Percentiles rank a stretch among this genome's conserved stretches.
phyloP scores from a whole-genome alignment of 2,888 invertebrate species.

The Lacanobia oleracea region DNA sequence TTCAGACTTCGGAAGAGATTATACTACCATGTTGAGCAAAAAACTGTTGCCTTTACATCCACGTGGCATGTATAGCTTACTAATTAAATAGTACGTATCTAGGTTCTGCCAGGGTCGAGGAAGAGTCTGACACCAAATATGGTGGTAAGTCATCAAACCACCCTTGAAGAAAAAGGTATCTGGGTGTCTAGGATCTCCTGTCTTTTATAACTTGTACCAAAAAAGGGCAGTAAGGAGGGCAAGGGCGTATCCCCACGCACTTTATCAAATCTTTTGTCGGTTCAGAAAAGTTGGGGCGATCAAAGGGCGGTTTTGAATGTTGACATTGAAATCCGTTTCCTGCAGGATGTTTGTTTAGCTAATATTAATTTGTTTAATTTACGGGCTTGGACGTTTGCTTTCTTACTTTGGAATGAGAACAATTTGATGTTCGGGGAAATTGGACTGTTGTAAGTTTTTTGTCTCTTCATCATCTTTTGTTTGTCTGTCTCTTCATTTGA shows the following conservation, averaged over 20 bases:
- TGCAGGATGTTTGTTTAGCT: conserved; percentile 41
- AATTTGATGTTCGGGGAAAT: conserved; percentile 3
- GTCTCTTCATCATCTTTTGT: neutral
- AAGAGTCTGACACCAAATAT: no score
- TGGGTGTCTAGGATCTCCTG: neutral
- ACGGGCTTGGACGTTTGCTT: conserved; percentile 13
- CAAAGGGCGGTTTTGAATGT: conserved; percentile 57
- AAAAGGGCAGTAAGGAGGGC: conserved; percentile 53
- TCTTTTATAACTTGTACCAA: conserved; percentile 16
- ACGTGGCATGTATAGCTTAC: no score
- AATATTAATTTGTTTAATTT: conserved; percentile 59
- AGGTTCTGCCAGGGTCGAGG: no score
- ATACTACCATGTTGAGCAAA: no score
- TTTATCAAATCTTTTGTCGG: conserved; percentile 72
- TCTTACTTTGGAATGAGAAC: neutral
- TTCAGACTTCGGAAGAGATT: no score
- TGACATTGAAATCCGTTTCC: conserved; percentile 53
- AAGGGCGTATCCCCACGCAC: conserved; percentile 62
- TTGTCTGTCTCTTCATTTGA: no score
- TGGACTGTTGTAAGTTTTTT: neutral
- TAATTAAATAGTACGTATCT: no score
- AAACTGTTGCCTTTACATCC: no score
- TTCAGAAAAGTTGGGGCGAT: conserved; percentile 57
- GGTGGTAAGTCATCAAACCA: no score
- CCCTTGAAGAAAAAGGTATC: no score